These are phyloP conservation scores for Gila robusta DNA, from an alignment of 2,797 vertebrate species.

Conservation along the genomic window DNA sequence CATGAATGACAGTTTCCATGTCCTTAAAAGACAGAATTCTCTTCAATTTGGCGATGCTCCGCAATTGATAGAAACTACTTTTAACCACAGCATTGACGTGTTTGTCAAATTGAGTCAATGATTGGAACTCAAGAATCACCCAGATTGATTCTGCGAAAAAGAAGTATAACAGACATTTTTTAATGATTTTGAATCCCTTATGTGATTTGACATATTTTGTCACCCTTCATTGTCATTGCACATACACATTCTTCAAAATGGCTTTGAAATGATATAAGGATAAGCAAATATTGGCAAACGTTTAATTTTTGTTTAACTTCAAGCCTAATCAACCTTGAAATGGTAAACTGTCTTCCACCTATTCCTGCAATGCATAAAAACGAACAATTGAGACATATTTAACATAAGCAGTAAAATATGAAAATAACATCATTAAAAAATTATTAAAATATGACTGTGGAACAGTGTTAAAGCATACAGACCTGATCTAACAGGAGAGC, in stretches of 20 bases:
- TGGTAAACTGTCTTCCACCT: background rate
- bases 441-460: slow-evolving; percentile 30
- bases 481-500: background rate
- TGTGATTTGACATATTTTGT: background rate
- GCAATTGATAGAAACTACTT: too few species aligned
- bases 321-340: background rate
- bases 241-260: background rate
- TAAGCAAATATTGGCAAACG: background rate
- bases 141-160: too few species aligned
- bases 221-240: background rate
- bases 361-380: background rate
- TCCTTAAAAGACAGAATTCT: too few species aligned
- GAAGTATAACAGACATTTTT: background rate
- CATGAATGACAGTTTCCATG: too few species aligned
- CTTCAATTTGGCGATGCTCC: too few species aligned
- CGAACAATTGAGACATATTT: background rate
- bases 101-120: background rate
- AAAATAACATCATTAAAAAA: slow-evolving; percentile 35
- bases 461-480: background rate
- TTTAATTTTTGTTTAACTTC: background rate
- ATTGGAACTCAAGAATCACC: background rate
- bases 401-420: background rate
- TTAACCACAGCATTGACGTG: too few species aligned
- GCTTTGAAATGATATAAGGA: background rate
- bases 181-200: background rate